Base-by-base conservation (phyloP, 2,113 vertebrate genomes). In the Brienomyrus longianalis region DNA sequence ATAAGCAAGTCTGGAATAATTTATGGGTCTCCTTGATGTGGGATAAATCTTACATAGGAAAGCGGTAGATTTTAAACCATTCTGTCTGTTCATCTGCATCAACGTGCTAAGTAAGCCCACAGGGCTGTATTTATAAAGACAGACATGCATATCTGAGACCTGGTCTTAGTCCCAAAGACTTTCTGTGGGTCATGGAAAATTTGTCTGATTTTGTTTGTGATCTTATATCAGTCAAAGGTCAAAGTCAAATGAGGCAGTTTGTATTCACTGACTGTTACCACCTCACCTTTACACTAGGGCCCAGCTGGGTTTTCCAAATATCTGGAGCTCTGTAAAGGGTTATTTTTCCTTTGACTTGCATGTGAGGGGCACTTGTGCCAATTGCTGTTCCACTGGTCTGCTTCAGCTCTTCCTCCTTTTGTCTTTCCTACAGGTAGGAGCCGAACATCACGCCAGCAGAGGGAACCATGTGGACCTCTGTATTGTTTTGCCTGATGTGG, bases 381-480 rank as follows among this genome's bases (percentile, higher is more conserved):
- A 21, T 83, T 70, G 27, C 62, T 31, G 62, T 31, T 27, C n/a
- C n/a, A 13, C 62, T 70, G 62, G n/a, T 27, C 62, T 27, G n/a
- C 62, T 70, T 31, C 62, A 48, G 83, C 83, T 48, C 21, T 84
- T 17, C 92, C 62, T 59, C 74, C 59, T 48, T 93, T 86, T 88
- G 80, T 74, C 87, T 83, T 48, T 88, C 88, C 88, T 59, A 92
- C 92, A 94, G 94, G 90, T 92, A 92, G 92, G 91, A 93, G 92
- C 89, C 66, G 59, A 93, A 91, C 50, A 80, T 13, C 89, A 59
- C 48, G 87, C 85, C 45, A 31, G 11, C 86, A 91, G 92, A 90
- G 90, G 91, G 89, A 90, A 94, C 90, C 94, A 96, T 96, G 96
- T 94, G 94, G 94, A 94, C 87, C 91, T 92, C 92, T 15, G 62